Conservation (phyloP, 2,888 invertebrate genomes). For the Dryobotodes eremita region DNA sequence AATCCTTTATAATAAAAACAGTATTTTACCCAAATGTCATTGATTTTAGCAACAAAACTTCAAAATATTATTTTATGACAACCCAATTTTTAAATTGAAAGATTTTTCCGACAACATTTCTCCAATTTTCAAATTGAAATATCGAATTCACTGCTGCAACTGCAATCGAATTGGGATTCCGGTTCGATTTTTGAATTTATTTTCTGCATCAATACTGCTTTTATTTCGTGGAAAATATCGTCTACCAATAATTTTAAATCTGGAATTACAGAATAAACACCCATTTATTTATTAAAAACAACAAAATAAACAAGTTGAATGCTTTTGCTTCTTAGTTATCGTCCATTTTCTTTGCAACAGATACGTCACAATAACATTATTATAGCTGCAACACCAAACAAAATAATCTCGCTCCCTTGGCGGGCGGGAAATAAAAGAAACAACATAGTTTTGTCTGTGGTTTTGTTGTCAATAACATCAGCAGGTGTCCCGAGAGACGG, state of each 20-base stretch:
- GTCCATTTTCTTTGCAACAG: conserved; percentile 1
- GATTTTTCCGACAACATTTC: conserved; percentile 19
- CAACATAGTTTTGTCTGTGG: conserved; percentile 73
- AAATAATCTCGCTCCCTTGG: conserved; percentile 72
- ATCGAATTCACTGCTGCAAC: conserved; percentile 43
- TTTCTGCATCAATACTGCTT: conserved; percentile 4
- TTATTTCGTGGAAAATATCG: conserved; percentile 11
- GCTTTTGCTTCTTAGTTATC: not conserved
- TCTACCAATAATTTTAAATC: not conserved
- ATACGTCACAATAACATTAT: conserved; percentile 34
- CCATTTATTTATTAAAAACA: too few species aligned
- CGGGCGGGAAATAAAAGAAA: conserved; percentile 85
- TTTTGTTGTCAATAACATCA: conserved; percentile 88
- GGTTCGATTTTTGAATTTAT: conserved; percentile 49
- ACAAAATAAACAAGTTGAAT: not conserved
- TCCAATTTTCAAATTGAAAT: conserved; percentile 52
- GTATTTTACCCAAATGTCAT: not conserved
- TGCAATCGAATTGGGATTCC: conserved; percentile 39
- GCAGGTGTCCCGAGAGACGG: conserved; percentile 86
- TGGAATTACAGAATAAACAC: not conserved
- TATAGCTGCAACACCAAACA: conserved; percentile 30
- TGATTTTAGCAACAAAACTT: not conserved
- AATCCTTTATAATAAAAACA: not conserved
- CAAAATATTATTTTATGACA: not conserved
- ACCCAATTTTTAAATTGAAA: conserved; percentile 33